phyloP scores from a whole-genome alignment of 1,140 invertebrate species.

The Antheraea mylitta region DNA sequence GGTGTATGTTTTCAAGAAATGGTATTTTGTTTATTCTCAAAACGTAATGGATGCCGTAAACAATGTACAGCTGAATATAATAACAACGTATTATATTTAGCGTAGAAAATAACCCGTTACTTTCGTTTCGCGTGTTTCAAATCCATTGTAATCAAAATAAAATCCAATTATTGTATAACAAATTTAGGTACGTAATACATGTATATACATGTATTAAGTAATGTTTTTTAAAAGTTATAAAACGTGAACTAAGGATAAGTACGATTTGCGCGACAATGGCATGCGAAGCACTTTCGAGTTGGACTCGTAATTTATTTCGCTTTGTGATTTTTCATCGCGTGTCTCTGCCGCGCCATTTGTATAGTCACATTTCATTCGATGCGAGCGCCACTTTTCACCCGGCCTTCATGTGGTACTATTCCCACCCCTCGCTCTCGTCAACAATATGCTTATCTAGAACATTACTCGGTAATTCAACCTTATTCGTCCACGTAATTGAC shows the following conservation, averaged over 20 bases:
- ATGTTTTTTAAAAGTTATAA: conserved; percentile 23
- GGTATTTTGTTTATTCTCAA: too few relatives aligned
- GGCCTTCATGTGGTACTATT: conserved; percentile 25
- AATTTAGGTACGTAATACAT: background rate
- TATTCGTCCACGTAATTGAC: conserved; percentile 17
- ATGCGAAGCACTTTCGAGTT: conserved; percentile 37
- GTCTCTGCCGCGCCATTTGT: conserved; percentile 40
- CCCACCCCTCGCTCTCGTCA: conserved; percentile 5
- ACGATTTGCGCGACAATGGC: conserved; percentile 30
- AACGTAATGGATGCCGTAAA: too few relatives aligned
- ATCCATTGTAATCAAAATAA: conserved; percentile 19
- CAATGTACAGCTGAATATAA: too few relatives aligned
- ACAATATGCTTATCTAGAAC: conserved; percentile 33
- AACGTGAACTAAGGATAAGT: conserved; percentile 17
- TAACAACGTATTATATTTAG: background rate
- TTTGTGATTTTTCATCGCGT: conserved; percentile 56
- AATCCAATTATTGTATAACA: conserved; percentile 6
- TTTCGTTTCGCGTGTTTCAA: conserved; percentile 11
- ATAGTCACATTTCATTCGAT: conserved; percentile 38
- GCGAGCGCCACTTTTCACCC: conserved; percentile 34
- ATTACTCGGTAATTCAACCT: conserved; percentile 32
- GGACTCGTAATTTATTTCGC: conserved; percentile 50
- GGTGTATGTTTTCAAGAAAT: too few relatives aligned
- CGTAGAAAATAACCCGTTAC: background rate
- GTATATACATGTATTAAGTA: conserved; percentile 12